phyloP scores from a whole-genome alignment of 1,140 invertebrate genomes.

The Drosophila repleta region DNA sequence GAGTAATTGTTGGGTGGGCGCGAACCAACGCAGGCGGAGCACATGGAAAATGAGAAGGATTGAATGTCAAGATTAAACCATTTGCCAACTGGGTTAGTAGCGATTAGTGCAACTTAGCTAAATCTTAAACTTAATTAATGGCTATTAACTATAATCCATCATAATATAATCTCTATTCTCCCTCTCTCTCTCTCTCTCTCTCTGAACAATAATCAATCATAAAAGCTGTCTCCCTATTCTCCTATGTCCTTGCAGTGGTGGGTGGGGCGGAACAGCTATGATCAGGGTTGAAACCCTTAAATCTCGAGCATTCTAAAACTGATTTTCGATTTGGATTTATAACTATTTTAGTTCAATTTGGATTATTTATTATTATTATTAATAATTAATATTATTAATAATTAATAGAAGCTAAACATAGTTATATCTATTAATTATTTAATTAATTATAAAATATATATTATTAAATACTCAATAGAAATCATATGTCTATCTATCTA shows the following conservation, averaged over 20 bases:
- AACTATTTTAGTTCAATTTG: no score
- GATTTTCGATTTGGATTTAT: no score
- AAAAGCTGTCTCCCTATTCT: no score
- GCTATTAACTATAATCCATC: not conserved
- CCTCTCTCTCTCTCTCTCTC: not conserved
- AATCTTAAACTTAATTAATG: not conserved
- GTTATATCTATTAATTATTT: not conserved
- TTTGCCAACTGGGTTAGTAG: constrained; percentile 70
- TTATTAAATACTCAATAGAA: no score
- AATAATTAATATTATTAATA: not conserved
- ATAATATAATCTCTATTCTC: no score
- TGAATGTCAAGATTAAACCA: constrained; percentile 79
- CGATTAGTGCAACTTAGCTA: not conserved
- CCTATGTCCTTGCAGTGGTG: no score
- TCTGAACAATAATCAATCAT: not conserved
- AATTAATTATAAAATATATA: no score
- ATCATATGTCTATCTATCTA: no score
- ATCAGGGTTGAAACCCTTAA: no score
- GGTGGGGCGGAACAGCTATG: no score
- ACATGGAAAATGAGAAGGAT: constrained; percentile 66
- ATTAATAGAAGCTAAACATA: no score
- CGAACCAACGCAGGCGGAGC: constrained; percentile 63
- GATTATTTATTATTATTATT: not conserved
- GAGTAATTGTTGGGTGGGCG: constrained; percentile 7
- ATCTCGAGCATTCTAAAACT: no score